Evolutionary conservation across 2,888 invertebrate species (phyloP).

Genomic region (Rotaria magnacalcarata): DNA sequence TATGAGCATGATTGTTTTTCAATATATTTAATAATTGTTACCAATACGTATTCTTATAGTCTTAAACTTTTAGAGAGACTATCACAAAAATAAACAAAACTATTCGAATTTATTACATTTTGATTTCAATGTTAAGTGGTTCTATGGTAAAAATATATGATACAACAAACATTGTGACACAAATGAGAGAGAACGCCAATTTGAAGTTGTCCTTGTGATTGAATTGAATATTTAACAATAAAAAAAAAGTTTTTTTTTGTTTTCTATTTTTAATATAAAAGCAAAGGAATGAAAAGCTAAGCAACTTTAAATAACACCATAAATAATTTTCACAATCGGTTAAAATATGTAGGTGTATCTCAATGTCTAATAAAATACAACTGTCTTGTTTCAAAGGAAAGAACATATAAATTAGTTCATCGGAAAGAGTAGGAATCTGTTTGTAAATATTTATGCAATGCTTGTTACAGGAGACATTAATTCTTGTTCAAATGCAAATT

Average conservation of each 20-base stretch:
- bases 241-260: background rate
- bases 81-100: background rate
- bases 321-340: background rate
- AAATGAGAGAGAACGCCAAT: background rate
- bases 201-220: background rate
- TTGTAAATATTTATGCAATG: background rate
- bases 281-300: background rate
- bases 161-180: background rate
- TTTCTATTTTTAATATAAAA: background rate
- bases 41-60: no score
- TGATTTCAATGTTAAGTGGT: background rate
- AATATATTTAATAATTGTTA: no score
- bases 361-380: no score
- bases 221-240: background rate
- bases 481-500: background rate
- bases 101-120: background rate
- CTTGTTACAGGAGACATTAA: background rate
- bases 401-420: no score
- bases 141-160: background rate
- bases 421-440: no score
- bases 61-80: background rate
- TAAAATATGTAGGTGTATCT: background rate
- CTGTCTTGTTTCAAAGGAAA: no score
- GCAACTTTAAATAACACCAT: constrained; percentile 1
- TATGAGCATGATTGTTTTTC: no score